phyloP scores from a whole-genome alignment of 2,113 vertebrate species.

The Pygoscelis adeliae region DNA sequence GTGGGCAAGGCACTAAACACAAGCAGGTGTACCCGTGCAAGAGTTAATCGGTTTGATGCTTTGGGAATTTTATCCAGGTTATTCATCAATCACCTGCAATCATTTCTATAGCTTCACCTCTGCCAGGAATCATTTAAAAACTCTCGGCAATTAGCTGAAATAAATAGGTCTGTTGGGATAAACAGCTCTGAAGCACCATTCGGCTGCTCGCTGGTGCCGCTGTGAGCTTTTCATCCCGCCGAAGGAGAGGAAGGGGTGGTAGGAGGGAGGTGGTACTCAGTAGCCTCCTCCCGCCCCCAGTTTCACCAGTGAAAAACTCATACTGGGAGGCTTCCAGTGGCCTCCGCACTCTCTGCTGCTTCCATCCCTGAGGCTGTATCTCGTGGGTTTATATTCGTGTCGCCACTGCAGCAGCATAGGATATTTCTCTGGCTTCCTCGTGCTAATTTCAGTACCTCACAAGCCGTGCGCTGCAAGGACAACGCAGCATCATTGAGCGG shows the following conservation, averaged over 20 bases:
- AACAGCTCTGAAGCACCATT: background rate
- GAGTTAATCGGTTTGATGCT: background rate
- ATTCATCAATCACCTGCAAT: slow-evolving; percentile 27
- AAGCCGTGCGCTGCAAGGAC: background rate
- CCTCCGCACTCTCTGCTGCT: background rate
- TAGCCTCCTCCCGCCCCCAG: background rate
- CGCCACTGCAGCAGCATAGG: background rate
- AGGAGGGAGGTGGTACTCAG: background rate
- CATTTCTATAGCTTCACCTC: background rate
- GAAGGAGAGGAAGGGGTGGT: background rate
- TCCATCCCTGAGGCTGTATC: background rate
- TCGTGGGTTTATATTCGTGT: background rate
- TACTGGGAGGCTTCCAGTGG: background rate
- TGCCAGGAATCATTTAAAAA: slow-evolving; percentile 22
- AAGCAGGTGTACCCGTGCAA: background rate
- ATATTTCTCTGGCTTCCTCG: background rate
- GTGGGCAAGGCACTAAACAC: background rate
- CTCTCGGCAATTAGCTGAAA: background rate
- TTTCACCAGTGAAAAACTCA: background rate
- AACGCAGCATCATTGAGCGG: background rate
- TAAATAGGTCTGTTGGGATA: background rate
- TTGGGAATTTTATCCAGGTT: slow-evolving; percentile 17
- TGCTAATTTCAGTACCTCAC: background rate
- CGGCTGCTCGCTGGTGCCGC: background rate
- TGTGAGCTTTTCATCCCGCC: background rate